Evolutionary conservation across 2,113 vertebrate species (phyloP), one percentile per base, ranked within the genome.

Genomic region (Etia nguti): DNA sequence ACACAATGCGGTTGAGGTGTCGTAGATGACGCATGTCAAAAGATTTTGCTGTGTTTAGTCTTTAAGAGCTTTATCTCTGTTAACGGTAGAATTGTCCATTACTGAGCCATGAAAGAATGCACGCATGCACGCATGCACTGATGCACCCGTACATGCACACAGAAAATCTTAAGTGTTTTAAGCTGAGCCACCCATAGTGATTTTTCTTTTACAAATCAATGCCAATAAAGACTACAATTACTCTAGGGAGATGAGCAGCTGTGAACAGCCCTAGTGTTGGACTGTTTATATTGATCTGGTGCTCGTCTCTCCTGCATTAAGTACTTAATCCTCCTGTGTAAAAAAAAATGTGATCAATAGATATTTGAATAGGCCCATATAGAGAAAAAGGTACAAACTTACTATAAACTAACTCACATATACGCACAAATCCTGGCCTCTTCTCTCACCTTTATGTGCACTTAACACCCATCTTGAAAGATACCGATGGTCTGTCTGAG

Each of bases 391-490:
- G 13, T 82, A 87, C 22, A 86, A 60, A 83, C 73, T 20, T 24
- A 22, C 70, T 8, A 34, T 24, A 81, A 9, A 86, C 26, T 48
- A 48, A 89, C 62, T 79, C 82, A 85, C 86, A 90, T 65, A 31
- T 46, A 79, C 10, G 1, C 3, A 65, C 13, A 87, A 55, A 89
- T 87, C 83, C 83, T 86, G 81, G 56, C 34, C 55, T 73, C 29
- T 11, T 75, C 79, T 56, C 31, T 94, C 83, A 90, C 65, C 91
- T 82, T 85, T 60, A 18, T 3, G 2, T 86, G 81, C 90, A 90
- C 82, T 86, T 80, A 89, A 90, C 59, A 90, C 73, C 62, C 73
- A 10, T 91, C 87, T 86, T 93, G 90, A 94, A 89, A 92, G 93
- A 94, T 93, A 84, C 85, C 59, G 62, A 84, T 81, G 91, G 82